phyloP scores from a whole-genome alignment of 2,888 invertebrate species.

The Aleiodes testaceus region DNA sequence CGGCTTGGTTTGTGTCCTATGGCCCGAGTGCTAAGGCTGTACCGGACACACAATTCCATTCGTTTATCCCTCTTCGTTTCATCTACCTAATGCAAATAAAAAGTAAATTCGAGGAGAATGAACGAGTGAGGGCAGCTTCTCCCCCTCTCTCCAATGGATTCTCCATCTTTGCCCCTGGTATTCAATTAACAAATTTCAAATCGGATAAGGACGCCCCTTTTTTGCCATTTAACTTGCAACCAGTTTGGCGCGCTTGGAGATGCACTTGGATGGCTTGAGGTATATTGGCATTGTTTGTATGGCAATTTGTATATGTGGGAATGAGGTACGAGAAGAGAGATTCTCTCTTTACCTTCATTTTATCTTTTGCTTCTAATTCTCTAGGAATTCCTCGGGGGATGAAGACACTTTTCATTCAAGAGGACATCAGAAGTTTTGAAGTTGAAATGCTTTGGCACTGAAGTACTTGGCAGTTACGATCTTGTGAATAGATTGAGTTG shows the following conservation, averaged over 20 bases:
- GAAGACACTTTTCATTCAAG: no score
- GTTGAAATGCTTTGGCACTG: no score
- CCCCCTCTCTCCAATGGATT: slow-evolving; percentile 21
- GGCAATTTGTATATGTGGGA: slow-evolving; percentile 55
- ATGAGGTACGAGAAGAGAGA: slow-evolving; percentile 49
- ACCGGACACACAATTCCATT: slow-evolving; percentile 54
- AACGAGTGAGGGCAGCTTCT: not conserved
- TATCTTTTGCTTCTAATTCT: no score
- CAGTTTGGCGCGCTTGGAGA: slow-evolving; percentile 48
- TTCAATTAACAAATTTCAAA: slow-evolving; percentile 48
- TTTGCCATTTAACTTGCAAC: slow-evolving; percentile 43
- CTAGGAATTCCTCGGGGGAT: no score
- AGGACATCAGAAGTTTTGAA: no score
- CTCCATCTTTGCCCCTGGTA: slow-evolving; percentile 30
- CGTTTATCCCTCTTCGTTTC: slow-evolving; percentile 48
- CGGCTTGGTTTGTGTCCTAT: slow-evolving; percentile 51
- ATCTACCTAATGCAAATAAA: slow-evolving; percentile 39
- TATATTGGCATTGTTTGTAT: slow-evolving; percentile 57
- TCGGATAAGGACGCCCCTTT: slow-evolving; percentile 38
- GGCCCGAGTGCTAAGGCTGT: slow-evolving; percentile 55
- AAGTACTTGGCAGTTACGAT: no score
- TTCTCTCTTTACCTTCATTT: no score
- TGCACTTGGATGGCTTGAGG: slow-evolving; percentile 50
- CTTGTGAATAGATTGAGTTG: no score
- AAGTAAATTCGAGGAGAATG: not conserved